Conservation (phyloP, 2,113 vertebrate species). For the Pavo muticus region DNA sequence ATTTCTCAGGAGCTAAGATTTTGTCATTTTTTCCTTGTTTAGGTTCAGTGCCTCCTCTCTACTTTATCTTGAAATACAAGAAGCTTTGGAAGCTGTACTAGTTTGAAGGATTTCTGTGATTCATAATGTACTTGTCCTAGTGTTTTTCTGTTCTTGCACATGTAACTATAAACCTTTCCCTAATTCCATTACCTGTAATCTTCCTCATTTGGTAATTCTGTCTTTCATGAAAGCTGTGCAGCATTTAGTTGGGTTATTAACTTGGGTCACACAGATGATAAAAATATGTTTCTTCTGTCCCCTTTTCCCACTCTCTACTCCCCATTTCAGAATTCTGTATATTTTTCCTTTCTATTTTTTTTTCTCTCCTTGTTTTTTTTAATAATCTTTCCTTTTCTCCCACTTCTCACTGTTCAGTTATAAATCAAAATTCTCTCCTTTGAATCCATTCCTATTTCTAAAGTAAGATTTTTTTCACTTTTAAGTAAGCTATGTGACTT, state of each 20-base stretch:
- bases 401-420: neutral
- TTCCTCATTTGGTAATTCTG: neutral
- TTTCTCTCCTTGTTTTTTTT: neutral
- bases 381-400: neutral
- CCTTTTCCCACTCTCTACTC: neutral
- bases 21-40: neutral
- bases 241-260: neutral
- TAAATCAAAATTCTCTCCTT: neutral
- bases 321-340: neutral
- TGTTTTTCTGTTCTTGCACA: rapidly evolving
- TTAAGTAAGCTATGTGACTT: neutral
- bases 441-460: neutral
- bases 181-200: neutral
- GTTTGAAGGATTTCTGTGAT: neutral
- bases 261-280: neutral
- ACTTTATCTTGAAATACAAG: neutral
- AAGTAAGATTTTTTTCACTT: neutral
- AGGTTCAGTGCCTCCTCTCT: neutral
- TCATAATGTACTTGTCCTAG: neutral
- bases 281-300: neutral
- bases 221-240: neutral
- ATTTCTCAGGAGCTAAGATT: neutral
- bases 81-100: neutral
- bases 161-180: neutral
- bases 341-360: neutral